A percentile compares a stretch with the other conserved stretches of the same genome.
Evolutionary conservation across 2,797 vertebrate genomes (phyloP).

Genomic region (Craterocephalus amniculus): DNA sequence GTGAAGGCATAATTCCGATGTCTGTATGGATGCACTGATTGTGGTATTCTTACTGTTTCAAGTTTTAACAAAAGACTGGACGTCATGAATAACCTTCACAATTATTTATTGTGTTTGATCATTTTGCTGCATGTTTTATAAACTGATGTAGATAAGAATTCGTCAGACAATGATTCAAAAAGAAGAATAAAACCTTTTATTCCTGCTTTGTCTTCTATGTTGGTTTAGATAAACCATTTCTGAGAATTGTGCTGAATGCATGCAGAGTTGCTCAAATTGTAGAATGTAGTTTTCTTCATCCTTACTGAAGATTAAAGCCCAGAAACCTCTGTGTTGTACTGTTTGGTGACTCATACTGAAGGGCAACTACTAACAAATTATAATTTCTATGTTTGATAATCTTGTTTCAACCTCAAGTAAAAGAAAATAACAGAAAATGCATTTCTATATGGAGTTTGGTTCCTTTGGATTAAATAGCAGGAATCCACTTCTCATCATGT

Average conservation of each 20-base stretch:
- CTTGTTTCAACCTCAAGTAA: neutral
- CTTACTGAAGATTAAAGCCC: conserved; percentile 5
- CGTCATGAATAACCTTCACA: neutral
- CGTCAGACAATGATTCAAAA: conserved; percentile 3
- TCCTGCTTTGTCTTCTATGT: neutral
- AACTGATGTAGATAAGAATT: neutral
- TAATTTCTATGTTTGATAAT: neutral
- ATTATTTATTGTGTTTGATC: neutral
- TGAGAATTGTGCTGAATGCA: conserved; percentile 42
- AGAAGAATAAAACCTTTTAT: neutral
- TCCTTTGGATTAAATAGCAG: neutral
- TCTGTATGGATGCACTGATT: neutral
- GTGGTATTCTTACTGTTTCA: neutral
- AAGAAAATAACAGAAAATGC: conserved; percentile 2
- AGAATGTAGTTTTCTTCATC: conserved; percentile 3
- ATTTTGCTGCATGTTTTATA: too few relatives aligned
- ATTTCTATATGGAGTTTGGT: neutral
- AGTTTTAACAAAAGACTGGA: neutral
- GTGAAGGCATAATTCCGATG: too few relatives aligned
- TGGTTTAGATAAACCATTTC: conserved; percentile 14
- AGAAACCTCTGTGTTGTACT: conserved; percentile 8
- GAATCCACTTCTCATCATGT: neutral
- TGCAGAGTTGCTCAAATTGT: conserved; percentile 3
- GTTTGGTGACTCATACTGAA: conserved; percentile 17
- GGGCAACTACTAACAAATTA: conserved; percentile 26